Evolutionary conservation across 2,797 vertebrate genomes (phyloP).

Genomic region (Myoxocephalus aenaeus): DNA sequence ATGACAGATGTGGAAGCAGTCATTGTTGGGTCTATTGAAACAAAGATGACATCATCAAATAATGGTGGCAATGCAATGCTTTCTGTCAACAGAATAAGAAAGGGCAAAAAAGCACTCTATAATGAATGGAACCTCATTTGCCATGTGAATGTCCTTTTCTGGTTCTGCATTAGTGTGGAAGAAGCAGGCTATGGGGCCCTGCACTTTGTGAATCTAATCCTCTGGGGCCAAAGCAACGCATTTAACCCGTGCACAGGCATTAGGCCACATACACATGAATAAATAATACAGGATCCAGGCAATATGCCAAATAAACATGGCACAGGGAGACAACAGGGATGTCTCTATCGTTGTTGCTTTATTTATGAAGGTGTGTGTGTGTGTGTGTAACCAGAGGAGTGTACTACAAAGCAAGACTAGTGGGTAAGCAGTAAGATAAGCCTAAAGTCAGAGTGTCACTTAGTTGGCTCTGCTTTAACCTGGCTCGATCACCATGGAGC

Average conservation of each 20-base stretch:
- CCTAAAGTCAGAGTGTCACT: neutral
- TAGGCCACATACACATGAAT: constrained; percentile 54
- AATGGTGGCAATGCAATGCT: neutral
- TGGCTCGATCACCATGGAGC: neutral
- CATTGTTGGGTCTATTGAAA: too few species aligned
- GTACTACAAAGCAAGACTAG: too few species aligned
- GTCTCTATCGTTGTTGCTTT: constrained; percentile 15
- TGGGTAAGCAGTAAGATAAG: neutral
- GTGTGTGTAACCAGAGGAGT: neutral
- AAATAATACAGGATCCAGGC: constrained; percentile 38
- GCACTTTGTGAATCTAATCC: constrained; percentile 10
- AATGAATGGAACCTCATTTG: neutral
- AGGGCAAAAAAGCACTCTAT: neutral
- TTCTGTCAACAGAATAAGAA: neutral
- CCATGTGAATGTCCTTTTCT: constrained; percentile 10
- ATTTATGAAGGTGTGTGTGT: constrained; percentile 27
- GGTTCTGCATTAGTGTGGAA: neutral
- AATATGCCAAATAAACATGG: constrained; percentile 23
- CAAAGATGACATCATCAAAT: neutral
- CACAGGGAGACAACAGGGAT: constrained; percentile 2
- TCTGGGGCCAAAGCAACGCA: neutral
- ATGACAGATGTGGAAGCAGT: too few species aligned
- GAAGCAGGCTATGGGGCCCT: neutral
- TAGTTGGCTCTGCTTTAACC: neutral
- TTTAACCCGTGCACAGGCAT: constrained; percentile 27